phyloP scores from a whole-genome alignment of 1,140 invertebrate species.

The Periplaneta americana region DNA sequence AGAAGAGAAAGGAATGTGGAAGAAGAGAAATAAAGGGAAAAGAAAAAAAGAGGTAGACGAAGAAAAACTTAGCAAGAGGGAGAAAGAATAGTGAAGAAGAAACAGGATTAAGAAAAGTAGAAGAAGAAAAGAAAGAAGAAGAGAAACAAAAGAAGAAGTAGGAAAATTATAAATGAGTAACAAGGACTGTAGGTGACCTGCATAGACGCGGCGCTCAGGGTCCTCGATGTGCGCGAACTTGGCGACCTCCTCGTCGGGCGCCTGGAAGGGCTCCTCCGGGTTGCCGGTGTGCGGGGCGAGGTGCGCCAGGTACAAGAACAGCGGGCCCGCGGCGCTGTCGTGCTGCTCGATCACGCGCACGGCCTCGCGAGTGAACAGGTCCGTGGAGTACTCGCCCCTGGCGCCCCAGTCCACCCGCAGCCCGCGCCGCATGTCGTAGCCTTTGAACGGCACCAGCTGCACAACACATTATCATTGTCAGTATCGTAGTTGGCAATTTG shows the following conservation, averaged over 20 bases:
- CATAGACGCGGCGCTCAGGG: conserved; percentile 66
- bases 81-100: no score
- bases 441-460: conserved; percentile 31
- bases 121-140: background rate
- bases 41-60: no score
- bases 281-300: conserved; percentile 74
- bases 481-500: no score
- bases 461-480: no score
- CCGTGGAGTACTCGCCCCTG: conserved; percentile 66
- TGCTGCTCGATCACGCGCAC: conserved; percentile 62
- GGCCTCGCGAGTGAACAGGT: conserved; percentile 69
- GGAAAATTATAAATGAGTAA: background rate
- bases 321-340: conserved; percentile 44
- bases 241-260: conserved; percentile 64
- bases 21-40: no score
- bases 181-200: conserved; percentile 53
- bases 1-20: no score
- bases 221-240: conserved; percentile 71
- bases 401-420: conserved; percentile 50
- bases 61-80: no score
- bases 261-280: conserved; percentile 62
- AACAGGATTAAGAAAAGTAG: no score
- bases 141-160: no score
- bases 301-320: conserved; percentile 78
- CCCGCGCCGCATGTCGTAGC: conserved; percentile 64